Conservation (phyloP, 2,113 vertebrate genomes). For the Ageneiosus marmoratus region DNA sequence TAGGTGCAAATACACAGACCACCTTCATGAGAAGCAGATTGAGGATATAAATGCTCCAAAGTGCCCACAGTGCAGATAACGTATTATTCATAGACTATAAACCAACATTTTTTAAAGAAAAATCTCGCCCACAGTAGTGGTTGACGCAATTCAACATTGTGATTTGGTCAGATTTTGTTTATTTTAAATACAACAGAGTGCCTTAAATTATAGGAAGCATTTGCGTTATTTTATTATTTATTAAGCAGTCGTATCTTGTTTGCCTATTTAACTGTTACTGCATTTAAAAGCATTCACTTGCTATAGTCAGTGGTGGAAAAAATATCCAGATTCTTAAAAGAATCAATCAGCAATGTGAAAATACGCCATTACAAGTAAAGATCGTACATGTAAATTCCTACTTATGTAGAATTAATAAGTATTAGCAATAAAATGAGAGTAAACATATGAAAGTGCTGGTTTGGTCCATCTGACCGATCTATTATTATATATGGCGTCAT, state of each 20-base stretch:
- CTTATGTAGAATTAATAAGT: too few relatives aligned
- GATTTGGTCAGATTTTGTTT: not conserved
- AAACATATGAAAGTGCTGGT: too few relatives aligned
- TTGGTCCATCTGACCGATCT: too few relatives aligned
- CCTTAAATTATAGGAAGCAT: not conserved
- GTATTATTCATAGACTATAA: not conserved
- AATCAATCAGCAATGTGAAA: too few relatives aligned
- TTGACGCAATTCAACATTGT: not conserved
- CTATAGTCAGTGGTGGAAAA: not conserved
- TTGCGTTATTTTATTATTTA: not conserved
- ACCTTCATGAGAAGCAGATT: conserved; percentile 9
- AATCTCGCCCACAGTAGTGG: too few relatives aligned
- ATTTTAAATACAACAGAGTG: not conserved
- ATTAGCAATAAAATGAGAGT: too few relatives aligned
- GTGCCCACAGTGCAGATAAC: not conserved
- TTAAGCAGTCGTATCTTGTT: not conserved
- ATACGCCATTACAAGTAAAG: too few relatives aligned
- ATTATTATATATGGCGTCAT: too few relatives aligned
- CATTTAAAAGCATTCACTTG: not conserved
- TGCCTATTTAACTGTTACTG: not conserved
- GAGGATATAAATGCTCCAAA: not conserved
- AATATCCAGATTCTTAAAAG: too few relatives aligned
- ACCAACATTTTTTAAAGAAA: not conserved
- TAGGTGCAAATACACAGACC: not conserved
- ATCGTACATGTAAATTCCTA: too few relatives aligned